A percentile compares a stretch with the other conserved stretches of the same genome.
These are phyloP conservation scores for Scolopax rusticola DNA, from an alignment of 2,797 vertebrate genomes.

Conservation along the genomic window DNA sequence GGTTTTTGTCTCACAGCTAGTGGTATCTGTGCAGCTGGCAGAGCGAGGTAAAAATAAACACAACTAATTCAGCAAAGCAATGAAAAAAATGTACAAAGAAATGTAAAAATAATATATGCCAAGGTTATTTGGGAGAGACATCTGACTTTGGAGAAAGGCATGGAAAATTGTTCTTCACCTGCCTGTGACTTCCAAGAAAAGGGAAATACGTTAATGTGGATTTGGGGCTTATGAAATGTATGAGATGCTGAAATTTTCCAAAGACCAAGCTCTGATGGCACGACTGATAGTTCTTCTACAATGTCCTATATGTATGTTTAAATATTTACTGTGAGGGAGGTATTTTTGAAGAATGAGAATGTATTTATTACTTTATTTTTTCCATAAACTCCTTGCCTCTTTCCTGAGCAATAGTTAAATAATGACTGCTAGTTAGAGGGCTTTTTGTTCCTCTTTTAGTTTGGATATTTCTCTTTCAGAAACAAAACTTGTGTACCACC, in stretches of 20 bases:
- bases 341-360: background rate
- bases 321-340: background rate
- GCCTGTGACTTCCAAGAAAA: background rate
- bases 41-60: slow-evolving; percentile 61
- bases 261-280: background rate
- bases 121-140: slow-evolving; percentile 44
- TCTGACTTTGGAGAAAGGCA: background rate
- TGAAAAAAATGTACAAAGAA: slow-evolving; percentile 22
- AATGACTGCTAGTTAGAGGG: background rate
- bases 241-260: background rate
- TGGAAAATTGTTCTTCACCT: background rate
- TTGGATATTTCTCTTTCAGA: background rate
- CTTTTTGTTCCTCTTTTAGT: background rate
- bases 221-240: background rate
- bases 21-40: slow-evolving; percentile 70
- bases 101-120: slow-evolving; percentile 41
- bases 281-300: background rate
- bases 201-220: background rate
- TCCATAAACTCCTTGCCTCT: background rate
- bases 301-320: background rate
- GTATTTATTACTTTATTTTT: background rate
- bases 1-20: slow-evolving; percentile 70
- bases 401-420: background rate
- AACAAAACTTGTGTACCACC: background rate
- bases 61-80: slow-evolving; percentile 54